Evolutionary conservation across 2,888 invertebrate genomes (phyloP).

Genomic region (Sylvicola fuscatus): DNA sequence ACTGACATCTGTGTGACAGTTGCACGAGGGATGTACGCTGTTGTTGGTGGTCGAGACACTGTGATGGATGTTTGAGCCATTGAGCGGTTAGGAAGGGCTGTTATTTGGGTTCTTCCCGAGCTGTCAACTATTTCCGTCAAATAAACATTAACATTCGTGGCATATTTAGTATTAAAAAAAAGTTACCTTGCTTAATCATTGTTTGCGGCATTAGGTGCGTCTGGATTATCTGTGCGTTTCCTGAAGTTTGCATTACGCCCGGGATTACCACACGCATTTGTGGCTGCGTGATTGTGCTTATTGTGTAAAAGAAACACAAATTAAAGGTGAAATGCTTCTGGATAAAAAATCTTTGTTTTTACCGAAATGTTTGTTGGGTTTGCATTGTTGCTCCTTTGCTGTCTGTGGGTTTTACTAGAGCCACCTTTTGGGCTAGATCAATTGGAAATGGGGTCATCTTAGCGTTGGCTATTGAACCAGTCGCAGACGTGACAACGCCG

Average conservation of each 20-base stretch:
- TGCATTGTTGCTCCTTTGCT: slow-evolving; percentile 11
- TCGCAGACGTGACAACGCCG: no score
- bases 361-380: slow-evolving; percentile 6
- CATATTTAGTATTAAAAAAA: background rate
- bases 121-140: slow-evolving; percentile 4
- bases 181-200: slow-evolving; percentile 30
- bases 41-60: slow-evolving; percentile 21
- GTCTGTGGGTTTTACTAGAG: slow-evolving; percentile 27
- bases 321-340: background rate
- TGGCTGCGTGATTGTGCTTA: no score
- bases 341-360: background rate
- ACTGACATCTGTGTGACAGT: background rate
- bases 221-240: slow-evolving; percentile 21
- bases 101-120: slow-evolving; percentile 20
- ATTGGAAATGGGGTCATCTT: slow-evolving; percentile 15
- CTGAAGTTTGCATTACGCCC: slow-evolving; percentile 12
- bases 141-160: background rate
- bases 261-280: slow-evolving; percentile 6
- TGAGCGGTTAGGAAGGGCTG: slow-evolving; percentile 23
- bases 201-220: slow-evolving; percentile 27
- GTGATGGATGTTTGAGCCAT: slow-evolving; percentile 25
- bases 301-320: background rate
- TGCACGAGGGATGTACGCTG: slow-evolving; percentile 21
- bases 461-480: no score
- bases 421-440: slow-evolving; percentile 28